These are phyloP conservation scores for Beroe ovata DNA, from an alignment of 37 sponge, comb jelly and placozoan genomes.

Conservation along the genomic window DNA sequence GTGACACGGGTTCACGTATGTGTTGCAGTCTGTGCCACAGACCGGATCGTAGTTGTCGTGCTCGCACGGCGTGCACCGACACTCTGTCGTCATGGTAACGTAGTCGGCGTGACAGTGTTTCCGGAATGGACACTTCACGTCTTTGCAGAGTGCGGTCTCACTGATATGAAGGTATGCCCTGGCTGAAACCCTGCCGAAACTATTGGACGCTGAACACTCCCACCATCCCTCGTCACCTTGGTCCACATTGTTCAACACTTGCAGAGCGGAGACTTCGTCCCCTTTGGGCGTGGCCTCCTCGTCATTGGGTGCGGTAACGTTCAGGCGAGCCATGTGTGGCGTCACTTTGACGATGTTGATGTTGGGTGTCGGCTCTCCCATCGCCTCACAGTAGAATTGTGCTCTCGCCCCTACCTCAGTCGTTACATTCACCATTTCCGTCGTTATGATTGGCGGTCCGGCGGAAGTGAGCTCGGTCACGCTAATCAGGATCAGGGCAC, in stretches of 20 bases:
- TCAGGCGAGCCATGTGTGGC: neutral
- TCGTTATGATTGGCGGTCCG: neutral
- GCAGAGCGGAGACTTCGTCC: neutral
- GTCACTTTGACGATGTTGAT: neutral
- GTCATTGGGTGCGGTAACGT: neutral
- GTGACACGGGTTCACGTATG: slow-evolving; percentile 59
- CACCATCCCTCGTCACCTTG: slow-evolving; percentile 1
- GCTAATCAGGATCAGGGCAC: no score
- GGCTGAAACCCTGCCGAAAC: neutral
- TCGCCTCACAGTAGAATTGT: neutral
- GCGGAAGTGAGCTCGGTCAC: no score
- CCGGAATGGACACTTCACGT: neutral
- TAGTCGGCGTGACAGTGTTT: slow-evolving; percentile 14
- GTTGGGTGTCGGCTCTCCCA: neutral
- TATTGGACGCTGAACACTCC: neutral
- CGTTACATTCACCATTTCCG: neutral
- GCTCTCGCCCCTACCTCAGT: neutral
- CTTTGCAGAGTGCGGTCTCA: neutral
- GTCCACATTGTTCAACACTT: neutral
- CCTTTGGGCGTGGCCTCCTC: neutral
- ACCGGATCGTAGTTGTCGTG: slow-evolving; percentile 48
- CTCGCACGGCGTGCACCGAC: slow-evolving; percentile 6
- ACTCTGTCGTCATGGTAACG: slow-evolving; percentile 13
- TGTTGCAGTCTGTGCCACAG: slow-evolving; percentile 55
- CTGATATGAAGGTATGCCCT: neutral